phyloP scores from a whole-genome alignment of 2,797 vertebrate species.

The Lepus oiostolus region DNA sequence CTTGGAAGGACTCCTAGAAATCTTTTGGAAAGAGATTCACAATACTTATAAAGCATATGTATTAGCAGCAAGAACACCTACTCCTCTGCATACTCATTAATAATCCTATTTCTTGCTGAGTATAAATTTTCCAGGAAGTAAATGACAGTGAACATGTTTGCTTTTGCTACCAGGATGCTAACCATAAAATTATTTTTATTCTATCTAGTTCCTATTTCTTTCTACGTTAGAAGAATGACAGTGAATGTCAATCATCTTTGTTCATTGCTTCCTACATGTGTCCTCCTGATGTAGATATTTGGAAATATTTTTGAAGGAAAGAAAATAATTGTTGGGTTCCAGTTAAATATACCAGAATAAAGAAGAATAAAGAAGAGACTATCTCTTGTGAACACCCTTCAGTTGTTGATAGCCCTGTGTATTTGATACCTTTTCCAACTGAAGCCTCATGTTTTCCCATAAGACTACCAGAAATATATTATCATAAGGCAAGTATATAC shows the following conservation, averaged over 20 bases:
- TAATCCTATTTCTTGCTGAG: background rate
- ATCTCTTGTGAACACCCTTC: background rate
- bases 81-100: conserved; percentile 5
- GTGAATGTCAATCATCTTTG: conserved; percentile 37
- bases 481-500: background rate
- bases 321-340: background rate
- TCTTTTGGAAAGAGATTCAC: background rate
- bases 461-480: background rate
- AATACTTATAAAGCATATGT: background rate
- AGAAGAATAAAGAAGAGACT: background rate
- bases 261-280: conserved; percentile 51
- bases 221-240: conserved; percentile 5
- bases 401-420: background rate
- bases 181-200: conserved; percentile 56
- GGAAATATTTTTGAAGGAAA: conserved; percentile 18
- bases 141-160: background rate
- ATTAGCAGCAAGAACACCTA: background rate
- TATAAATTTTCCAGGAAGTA: conserved; percentile 42
- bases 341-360: background rate
- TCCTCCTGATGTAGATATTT: conserved; percentile 17
- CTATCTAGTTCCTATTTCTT: conserved; percentile 48
- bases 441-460: conserved; percentile 16
- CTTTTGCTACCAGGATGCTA: conserved; percentile 6
- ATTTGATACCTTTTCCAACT: background rate
- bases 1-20: conserved; percentile 5